Evolutionary conservation across 2,888 invertebrate species (phyloP).

Genomic region (Balanococcus diminutus): DNA sequence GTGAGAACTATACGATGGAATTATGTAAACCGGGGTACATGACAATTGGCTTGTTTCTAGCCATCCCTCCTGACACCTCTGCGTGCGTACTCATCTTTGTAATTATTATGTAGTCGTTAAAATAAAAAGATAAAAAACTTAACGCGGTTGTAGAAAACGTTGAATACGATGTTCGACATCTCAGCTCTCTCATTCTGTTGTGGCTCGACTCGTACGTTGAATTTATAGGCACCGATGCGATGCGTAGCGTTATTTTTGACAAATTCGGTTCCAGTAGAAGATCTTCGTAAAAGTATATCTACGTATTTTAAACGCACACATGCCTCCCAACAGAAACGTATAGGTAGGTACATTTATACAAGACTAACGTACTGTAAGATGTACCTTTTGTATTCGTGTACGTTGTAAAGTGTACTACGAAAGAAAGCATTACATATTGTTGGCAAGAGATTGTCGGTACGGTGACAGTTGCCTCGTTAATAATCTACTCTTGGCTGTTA

Average conservation of each 20-base stretch:
- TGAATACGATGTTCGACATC: neutral
- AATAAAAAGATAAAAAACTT: neutral
- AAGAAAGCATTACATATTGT: constrained; percentile 23
- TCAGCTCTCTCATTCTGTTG: neutral
- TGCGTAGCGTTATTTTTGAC: constrained; percentile 13
- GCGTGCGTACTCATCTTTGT: neutral
- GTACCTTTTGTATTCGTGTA: constrained; percentile 11
- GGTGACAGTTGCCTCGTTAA: constrained; percentile 28
- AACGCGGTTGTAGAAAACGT: neutral
- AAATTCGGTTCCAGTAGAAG: constrained; percentile 16
- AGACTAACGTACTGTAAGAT: neutral
- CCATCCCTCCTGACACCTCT: neutral
- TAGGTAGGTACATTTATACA: neutral
- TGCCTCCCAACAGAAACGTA: neutral
- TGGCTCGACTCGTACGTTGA: neutral
- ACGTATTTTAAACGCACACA: neutral
- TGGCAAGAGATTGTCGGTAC: constrained; percentile 11
- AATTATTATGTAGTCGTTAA: neutral
- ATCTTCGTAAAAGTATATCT: too few species aligned
- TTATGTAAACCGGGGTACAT: too few species aligned
- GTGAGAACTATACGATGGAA: too few species aligned
- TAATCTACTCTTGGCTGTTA: constrained; percentile 29
- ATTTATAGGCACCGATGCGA: neutral
- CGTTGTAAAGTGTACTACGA: neutral
- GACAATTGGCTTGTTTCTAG: neutral